Conservation (phyloP, 2,113 vertebrate species). For the Lepus americanus region DNA sequence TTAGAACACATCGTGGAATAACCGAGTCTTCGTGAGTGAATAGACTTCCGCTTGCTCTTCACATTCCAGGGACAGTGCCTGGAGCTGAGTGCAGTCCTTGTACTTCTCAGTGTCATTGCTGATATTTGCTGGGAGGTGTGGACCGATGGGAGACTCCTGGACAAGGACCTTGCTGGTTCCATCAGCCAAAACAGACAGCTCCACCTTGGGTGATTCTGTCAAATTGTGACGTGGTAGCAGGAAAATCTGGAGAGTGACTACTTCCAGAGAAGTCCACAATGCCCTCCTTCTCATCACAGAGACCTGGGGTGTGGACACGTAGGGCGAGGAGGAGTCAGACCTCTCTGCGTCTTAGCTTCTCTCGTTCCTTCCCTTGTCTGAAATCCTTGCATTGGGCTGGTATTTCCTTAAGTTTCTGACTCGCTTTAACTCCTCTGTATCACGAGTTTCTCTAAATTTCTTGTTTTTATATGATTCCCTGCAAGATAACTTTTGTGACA, state of each 20-base stretch:
- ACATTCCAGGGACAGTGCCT: not conserved
- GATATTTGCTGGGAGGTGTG: not conserved
- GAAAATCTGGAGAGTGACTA: not conserved
- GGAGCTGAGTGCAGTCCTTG: not conserved
- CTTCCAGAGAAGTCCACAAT: fast-evolving
- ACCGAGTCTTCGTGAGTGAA: slow-evolving; percentile 47
- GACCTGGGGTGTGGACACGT: not conserved
- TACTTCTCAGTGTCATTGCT: not conserved
- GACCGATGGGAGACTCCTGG: not conserved
- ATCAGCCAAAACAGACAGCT: slow-evolving; percentile 27
- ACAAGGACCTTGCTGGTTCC: not conserved
- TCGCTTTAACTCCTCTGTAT: not conserved
- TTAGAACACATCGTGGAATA: slow-evolving; percentile 40
- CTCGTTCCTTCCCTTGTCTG: not conserved
- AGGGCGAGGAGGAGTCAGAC: not conserved
- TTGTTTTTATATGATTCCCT: not conserved
- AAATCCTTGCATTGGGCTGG: not conserved
- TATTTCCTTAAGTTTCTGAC: not conserved
- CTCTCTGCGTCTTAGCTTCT: not conserved
- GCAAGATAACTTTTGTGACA: not conserved
- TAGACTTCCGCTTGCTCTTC: slow-evolving; percentile 26
- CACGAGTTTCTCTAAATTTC: not conserved
- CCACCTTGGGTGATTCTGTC: not conserved
- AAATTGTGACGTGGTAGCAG: not conserved
- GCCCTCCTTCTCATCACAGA: not conserved